These are phyloP conservation scores for Oncorhynchus clarkii DNA, from an alignment of 2,113 vertebrate species.

Conservation along the genomic window DNA sequence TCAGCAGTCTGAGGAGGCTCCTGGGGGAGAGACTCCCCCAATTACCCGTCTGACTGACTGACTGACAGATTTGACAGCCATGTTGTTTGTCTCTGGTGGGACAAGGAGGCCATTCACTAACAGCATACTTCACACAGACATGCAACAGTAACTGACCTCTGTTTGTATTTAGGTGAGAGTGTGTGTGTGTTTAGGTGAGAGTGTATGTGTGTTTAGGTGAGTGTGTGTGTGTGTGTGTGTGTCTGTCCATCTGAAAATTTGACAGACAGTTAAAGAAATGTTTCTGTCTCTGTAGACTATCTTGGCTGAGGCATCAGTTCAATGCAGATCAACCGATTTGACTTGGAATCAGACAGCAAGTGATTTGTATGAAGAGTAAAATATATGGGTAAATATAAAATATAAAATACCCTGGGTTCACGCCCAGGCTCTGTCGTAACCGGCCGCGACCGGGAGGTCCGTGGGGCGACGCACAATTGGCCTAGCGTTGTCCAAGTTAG, in stretches of 20 bases:
- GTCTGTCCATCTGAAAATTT: slow-evolving; percentile 12
- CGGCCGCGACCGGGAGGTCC: no score
- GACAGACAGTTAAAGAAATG: slow-evolving; percentile 41
- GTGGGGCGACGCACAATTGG: no score
- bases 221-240: background rate
- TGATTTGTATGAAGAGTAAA: slow-evolving; percentile 3
- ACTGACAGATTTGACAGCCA: slow-evolving; percentile 1
- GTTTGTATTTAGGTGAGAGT: background rate
- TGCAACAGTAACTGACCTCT: slow-evolving; percentile 27
- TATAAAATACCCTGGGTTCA: no score
- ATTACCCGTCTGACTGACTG: background rate
- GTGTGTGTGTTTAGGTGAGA: background rate
- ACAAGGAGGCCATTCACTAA: slow-evolving; percentile 53
- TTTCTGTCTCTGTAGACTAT: slow-evolving; percentile 5
- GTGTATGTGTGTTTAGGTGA: background rate
- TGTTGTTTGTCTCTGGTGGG: slow-evolving; percentile 30
- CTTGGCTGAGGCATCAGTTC: no score
- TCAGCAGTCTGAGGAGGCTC: no score
- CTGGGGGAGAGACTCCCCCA: no score
- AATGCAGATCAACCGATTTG: slow-evolving; percentile 32
- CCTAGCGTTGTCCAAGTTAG: no score
- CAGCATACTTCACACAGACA: slow-evolving; percentile 52
- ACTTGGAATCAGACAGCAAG: slow-evolving; percentile 17
- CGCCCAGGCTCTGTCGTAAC: no score
- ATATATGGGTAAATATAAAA: background rate